Evolutionary conservation across 2,113 vertebrate genomes (phyloP), one percentile per base, ranked within the genome.

Genomic region (Gallinago jamesoni): DNA sequence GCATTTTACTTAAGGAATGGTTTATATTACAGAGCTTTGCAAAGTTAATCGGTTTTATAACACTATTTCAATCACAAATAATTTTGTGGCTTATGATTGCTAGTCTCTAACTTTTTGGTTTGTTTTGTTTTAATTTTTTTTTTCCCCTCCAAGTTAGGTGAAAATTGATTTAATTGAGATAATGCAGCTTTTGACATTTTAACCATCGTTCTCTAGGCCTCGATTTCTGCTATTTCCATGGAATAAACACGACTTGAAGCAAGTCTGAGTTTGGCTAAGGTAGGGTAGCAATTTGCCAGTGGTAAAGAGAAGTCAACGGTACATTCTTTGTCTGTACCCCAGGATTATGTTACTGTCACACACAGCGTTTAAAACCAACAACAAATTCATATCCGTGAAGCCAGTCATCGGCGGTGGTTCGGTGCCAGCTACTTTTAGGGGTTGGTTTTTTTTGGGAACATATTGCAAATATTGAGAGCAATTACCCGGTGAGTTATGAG

Each of bases 181-280:
- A 95, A 95, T 64, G 89, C 97, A 97, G 95, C 97, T 98, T 98
- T 97, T 93, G 74, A 95, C 96, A 89, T 97, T 96, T 94, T 90
- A 94, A 93, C 82, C 63, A 7, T 94, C 57, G 52, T 80, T 90
- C 83, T 96, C 82, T 90, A 84, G 93, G 84, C 93, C 74, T 95
- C 60, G 48, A 96, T 98, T 97, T 98, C 97, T 97, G 97, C 96
- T 97, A 48, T 97, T 97, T 97, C 96, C 93, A 75, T 72, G 97
- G 92, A 97, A 89, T 90, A 97, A 91, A 96, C 92, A 77, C 4
- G 93, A 97, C 97, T 98, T 98, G 98, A 98, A 97, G 97, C 96
- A 98, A 98, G 97, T 98, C 97, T 98, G 97, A 90, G 97, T 97
- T 97, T 97, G 95, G 94, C 97, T 97, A 97, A 98, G 97, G 97